Percentiles rank a stretch among this genome's conserved stretches.
Conservation (phyloP, 2,888 invertebrate genomes). For the Rhamphomyia laevipes region DNA sequence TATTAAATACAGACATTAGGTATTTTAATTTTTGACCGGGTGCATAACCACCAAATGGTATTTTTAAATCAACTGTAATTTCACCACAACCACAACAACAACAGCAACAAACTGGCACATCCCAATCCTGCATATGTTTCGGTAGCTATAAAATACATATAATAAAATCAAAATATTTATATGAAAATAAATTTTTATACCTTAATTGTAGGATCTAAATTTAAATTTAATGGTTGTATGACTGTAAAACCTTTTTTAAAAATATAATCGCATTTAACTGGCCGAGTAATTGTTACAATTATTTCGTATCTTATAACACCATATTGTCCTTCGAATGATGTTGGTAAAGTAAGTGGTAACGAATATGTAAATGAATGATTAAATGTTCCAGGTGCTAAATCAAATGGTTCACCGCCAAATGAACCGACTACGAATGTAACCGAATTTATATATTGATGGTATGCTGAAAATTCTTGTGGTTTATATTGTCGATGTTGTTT, state of each 20-base stretch:
- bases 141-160: not conserved
- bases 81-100: conserved; percentile 62
- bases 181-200: conserved; percentile 38
- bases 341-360: conserved; percentile 47
- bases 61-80: conserved; percentile 47
- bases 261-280: conserved; percentile 74
- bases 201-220: conserved; percentile 53
- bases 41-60: conserved; percentile 61
- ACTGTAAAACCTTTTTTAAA: conserved; percentile 70
- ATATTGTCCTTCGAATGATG: conserved; percentile 61
- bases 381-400: conserved; percentile 50
- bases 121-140: conserved; percentile 36
- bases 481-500: conserved; percentile 27
- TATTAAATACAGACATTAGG: conserved; percentile 57
- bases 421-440: conserved; percentile 31
- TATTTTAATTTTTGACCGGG: conserved; percentile 62
- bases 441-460: conserved; percentile 28
- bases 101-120: conserved; percentile 54
- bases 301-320: conserved; percentile 67
- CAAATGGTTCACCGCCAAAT: conserved; percentile 48
- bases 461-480: conserved; percentile 27
- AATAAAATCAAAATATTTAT: not conserved
- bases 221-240: conserved; percentile 65
- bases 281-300: conserved; percentile 64
- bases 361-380: conserved; percentile 66